A percentile compares a stretch with the other conserved stretches of the same genome.
Evolutionary conservation across 2,797 vertebrate genomes (phyloP).

Genomic region (Chelidonichthys spinosus): DNA sequence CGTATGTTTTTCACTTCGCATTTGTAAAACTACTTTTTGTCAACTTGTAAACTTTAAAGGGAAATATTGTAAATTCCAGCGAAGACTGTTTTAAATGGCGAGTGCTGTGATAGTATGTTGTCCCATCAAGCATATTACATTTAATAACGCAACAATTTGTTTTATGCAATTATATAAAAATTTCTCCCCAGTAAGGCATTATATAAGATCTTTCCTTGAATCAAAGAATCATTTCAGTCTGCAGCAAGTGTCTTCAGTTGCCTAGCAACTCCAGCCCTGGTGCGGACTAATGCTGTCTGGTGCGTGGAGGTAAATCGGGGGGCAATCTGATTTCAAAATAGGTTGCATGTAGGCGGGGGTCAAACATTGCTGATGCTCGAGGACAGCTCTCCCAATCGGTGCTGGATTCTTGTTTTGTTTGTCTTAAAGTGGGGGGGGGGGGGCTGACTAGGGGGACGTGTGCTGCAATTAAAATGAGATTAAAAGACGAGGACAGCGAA

Average conservation of each 20-base stretch:
- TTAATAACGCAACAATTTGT: constrained; percentile 61
- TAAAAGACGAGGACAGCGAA: constrained; percentile 62
- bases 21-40: constrained; percentile 18
- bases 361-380: constrained; percentile 80
- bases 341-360: constrained; percentile 83
- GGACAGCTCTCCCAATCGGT: constrained; percentile 61
- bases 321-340: constrained; percentile 88
- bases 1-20: neutral
- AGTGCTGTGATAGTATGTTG: constrained; percentile 6
- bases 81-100: constrained; percentile 13
- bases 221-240: constrained; percentile 87
- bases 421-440: constrained; percentile 9
- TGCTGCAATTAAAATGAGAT: constrained; percentile 59
- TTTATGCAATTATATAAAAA: constrained; percentile 67
- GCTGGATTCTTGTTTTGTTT: constrained; percentile 40
- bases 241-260: constrained; percentile 88
- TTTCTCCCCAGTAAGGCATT: constrained; percentile 68
- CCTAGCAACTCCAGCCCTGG: constrained; percentile 87
- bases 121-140: constrained; percentile 21
- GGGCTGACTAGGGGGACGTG: constrained; percentile 18
- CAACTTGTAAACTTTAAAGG: constrained; percentile 12
- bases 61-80: constrained; percentile 18
- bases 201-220: constrained; percentile 84
- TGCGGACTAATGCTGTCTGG: constrained; percentile 84
- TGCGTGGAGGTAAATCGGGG: constrained; percentile 87